Base-by-base conservation (phyloP, 2,888 invertebrate genomes). In the Anoncus sp. region DNA sequence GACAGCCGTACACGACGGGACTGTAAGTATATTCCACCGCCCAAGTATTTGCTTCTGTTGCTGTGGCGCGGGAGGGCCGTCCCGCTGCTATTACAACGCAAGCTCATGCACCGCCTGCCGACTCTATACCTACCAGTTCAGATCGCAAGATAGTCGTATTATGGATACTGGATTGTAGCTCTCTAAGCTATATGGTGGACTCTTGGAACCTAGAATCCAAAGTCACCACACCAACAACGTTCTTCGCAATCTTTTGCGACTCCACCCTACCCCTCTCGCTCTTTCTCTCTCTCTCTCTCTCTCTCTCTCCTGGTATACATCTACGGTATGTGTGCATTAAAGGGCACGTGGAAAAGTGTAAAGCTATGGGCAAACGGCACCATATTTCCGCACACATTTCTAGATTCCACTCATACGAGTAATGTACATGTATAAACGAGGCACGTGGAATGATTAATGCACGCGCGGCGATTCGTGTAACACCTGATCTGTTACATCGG, bases 81-180 rank as follows among this genome's bases (percentile, higher is more conserved):
- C 49, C 49, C 60, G 22, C 35, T 67, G 35, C 31, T 24, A 45
- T 63, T 66, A 78, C 69, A 77, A 75, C 74, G 75, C 70, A 73
- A 77, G 66, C 84, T 84, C 83, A 82, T 82, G 84, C 84, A 82
- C 82, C 82, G 77, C 82, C 45, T 45, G 72, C 72, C 62, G 53
- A 43, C 81, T n/a, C n/a, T n/a, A n/a, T n/a, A n/a, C n/a, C n/a
- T 83, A 83, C 85, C 82, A 78, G 79, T 81, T 81, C 84, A 81
- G 88, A 88, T 87, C 87, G 85, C 87, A 83, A 87, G 87, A 88
- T 88, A 87, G 88, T 85, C 87, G 87, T 87, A 86, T 87, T 85
- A 86, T 85, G 86, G 85, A 87, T 87, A 87, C 85, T 49, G 47
- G 24, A 12, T 59, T 59, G 24, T 51, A 62, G 66, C 74, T 65